Conservation (phyloP, 2,113 vertebrate species). For the Thryonomys swinderianus region DNA sequence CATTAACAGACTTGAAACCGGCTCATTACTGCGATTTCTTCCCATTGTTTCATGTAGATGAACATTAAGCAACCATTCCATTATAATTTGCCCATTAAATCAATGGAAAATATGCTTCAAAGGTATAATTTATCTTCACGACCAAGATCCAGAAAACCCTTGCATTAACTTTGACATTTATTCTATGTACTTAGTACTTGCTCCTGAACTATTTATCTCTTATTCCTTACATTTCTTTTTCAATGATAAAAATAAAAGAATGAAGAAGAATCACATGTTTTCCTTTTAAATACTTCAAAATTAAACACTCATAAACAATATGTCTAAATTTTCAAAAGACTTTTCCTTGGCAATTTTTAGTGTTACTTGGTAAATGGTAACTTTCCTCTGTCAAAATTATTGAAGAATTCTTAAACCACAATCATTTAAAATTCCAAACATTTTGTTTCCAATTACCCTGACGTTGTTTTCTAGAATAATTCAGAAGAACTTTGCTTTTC, state of each 20-base stretch:
- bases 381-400: not conserved
- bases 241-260: not conserved
- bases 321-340: not conserved
- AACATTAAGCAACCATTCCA: slow-evolving; percentile 72
- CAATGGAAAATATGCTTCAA: slow-evolving; percentile 56
- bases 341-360: not conserved
- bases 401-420: not conserved
- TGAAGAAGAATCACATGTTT: not conserved
- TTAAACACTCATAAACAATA: not conserved
- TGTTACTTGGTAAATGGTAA: not conserved
- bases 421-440: not conserved
- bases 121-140: slow-evolving; percentile 56
- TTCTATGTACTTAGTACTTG: not conserved
- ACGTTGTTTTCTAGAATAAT: not conserved
- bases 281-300: slow-evolving; percentile 18
- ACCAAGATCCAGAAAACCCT: slow-evolving; percentile 58
- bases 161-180: slow-evolving; percentile 68
- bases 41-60: slow-evolving; percentile 65
- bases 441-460: not conserved
- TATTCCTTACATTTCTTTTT: slow-evolving; percentile 10
- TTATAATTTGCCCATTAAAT: slow-evolving; percentile 63
- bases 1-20: slow-evolving; percentile 70
- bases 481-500: not conserved
- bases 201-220: slow-evolving; percentile 1
- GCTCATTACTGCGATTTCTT: slow-evolving; percentile 60